These are phyloP conservation scores for Leucoptera coffeella DNA, from an alignment of 2,888 invertebrate species.

Conservation along the genomic window DNA sequence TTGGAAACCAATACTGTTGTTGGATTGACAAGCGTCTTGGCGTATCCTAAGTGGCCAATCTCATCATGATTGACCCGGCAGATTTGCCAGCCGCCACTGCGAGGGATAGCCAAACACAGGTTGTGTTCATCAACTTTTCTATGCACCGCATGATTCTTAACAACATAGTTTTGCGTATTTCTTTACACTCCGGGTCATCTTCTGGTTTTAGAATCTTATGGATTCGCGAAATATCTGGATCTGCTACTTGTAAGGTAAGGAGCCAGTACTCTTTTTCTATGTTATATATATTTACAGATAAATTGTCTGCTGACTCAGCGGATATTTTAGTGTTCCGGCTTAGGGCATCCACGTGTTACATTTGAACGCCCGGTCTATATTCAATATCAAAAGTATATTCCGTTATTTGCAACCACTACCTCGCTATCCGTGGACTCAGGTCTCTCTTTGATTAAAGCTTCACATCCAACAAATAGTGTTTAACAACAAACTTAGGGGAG, in stretches of 20 bases:
- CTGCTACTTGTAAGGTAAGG: slow-evolving; percentile 4
- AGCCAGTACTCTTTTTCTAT: slow-evolving; percentile 7
- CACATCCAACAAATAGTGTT: too few species aligned
- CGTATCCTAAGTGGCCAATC: slow-evolving; percentile 8
- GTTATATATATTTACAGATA: not conserved
- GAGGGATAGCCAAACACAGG: slow-evolving; percentile 11
- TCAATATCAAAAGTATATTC: slow-evolving; percentile 13
- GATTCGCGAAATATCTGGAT: slow-evolving; percentile 6
- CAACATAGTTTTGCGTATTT: slow-evolving; percentile 4
- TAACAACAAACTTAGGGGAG: too few species aligned
- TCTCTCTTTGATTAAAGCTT: slow-evolving; percentile 12
- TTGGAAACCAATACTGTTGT: slow-evolving; percentile 4
- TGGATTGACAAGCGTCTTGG: slow-evolving; percentile 5
- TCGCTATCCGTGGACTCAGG: slow-evolving; percentile 11
- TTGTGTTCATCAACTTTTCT: not conserved
- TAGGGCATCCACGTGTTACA: slow-evolving; percentile 13
- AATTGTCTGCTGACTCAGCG: not conserved
- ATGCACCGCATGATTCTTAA: slow-evolving; percentile 2
- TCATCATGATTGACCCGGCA: slow-evolving; percentile 17
- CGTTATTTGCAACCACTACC: slow-evolving; percentile 13
- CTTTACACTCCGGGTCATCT: slow-evolving; percentile 3
- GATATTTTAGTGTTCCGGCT: slow-evolving; percentile 1
- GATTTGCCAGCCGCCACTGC: slow-evolving; percentile 12
- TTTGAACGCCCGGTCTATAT: slow-evolving; percentile 11
- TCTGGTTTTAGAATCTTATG: slow-evolving; percentile 5